Percentiles rank a stretch among this genome's conserved stretches.
These are phyloP conservation scores for Cervus canadensis DNA, from an alignment of 2,113 vertebrate species.

Conservation along the genomic window DNA sequence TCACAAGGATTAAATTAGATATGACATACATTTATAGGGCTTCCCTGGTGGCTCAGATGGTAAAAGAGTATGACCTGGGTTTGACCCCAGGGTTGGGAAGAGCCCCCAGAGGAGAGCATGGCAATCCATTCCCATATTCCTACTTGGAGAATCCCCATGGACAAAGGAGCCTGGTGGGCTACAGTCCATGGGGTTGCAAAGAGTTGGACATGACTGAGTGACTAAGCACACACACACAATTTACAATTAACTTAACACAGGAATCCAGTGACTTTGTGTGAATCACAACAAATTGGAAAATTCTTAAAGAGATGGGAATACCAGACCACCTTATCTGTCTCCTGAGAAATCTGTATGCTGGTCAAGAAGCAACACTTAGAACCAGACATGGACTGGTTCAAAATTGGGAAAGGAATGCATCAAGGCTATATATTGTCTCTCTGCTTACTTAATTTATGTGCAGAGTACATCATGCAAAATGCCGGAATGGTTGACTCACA, in stretches of 20 bases:
- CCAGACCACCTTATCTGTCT: neutral
- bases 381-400: neutral
- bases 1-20: neutral
- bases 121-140: neutral
- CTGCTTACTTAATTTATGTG: neutral
- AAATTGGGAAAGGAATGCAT: neutral
- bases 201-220: neutral
- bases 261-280: neutral
- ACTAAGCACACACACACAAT: neutral
- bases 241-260: neutral
- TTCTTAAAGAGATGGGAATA: neutral
- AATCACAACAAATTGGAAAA: neutral
- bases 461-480: neutral
- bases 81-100: neutral
- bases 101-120: neutral
- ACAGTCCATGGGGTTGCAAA: neutral
- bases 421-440: neutral
- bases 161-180: neutral
- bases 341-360: neutral
- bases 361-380: neutral
- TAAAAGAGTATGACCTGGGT: neutral
- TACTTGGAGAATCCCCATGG: neutral
- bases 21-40: neutral
- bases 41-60: neutral
- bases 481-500: neutral